Evolutionary conservation across 2,888 invertebrate genomes (phyloP).

Genomic region (Meliscaeva auricollis): DNA sequence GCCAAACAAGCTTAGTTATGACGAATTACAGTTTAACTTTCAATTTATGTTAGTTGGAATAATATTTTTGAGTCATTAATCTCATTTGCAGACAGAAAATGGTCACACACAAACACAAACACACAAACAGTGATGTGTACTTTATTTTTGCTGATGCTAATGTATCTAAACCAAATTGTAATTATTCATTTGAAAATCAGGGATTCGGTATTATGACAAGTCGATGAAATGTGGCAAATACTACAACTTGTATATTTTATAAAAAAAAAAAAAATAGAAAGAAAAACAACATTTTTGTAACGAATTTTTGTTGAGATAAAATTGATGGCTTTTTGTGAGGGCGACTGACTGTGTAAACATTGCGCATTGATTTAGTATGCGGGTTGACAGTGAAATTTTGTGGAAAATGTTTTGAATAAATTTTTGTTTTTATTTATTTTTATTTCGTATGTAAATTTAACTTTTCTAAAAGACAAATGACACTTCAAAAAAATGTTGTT

Average conservation of each 20-base stretch:
- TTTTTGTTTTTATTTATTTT: background rate
- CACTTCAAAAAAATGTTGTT: no score
- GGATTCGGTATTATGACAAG: constrained; percentile 34
- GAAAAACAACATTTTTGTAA: constrained; percentile 9
- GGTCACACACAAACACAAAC: background rate
- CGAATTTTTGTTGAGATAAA: constrained; percentile 25
- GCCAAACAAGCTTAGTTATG: constrained; percentile 35
- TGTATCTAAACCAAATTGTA: constrained; percentile 20
- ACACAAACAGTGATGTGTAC: background rate
- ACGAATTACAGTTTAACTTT: constrained; percentile 56
- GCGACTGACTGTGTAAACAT: constrained; percentile 38
- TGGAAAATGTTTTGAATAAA: background rate
- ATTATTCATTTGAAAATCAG: constrained; percentile 26
- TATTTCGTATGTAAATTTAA: background rate
- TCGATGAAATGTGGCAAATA: constrained; percentile 40
- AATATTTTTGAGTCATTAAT: constrained; percentile 33
- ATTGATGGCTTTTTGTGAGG: constrained; percentile 32
- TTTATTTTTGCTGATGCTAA: background rate
- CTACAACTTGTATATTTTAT: constrained; percentile 31
- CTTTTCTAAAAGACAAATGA: background rate
- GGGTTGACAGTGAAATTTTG: background rate
- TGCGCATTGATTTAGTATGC: constrained; percentile 19
- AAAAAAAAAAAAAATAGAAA: background rate
- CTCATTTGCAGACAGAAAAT: constrained; percentile 17
- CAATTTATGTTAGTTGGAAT: constrained; percentile 12